These are phyloP conservation scores for Cephus sareptanus DNA, from an alignment of 2,888 invertebrate genomes.

Conservation along the genomic window DNA sequence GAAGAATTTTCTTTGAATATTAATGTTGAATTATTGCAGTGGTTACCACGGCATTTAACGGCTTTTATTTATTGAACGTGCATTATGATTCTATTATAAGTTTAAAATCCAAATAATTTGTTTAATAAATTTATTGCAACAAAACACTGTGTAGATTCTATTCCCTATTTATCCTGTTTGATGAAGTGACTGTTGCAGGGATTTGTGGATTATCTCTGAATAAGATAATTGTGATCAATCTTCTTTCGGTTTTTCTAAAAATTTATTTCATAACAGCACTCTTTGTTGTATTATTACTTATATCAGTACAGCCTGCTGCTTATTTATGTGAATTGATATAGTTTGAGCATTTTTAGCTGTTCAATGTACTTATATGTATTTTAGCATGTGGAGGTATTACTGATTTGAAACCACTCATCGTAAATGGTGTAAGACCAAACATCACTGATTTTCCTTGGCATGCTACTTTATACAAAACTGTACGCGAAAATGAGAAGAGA, in stretches of 20 bases:
- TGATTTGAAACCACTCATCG: conserved; percentile 42
- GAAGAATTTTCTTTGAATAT: neutral
- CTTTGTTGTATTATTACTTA: neutral
- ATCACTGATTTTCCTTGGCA: conserved; percentile 64
- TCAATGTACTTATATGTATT: conserved; percentile 28
- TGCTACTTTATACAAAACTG: conserved; percentile 53
- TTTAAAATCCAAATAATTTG: neutral
- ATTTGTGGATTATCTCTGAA: neutral
- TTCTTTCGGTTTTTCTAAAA: neutral
- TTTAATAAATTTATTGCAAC: neutral
- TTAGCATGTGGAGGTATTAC: conserved; percentile 56
- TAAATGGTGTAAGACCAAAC: conserved; percentile 46
- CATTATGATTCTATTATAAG: neutral
- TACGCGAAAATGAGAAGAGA: conserved; percentile 30
- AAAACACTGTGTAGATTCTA: neutral
- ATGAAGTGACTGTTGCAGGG: neutral
- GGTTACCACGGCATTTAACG: neutral
- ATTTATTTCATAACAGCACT: neutral
- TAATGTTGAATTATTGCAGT: neutral
- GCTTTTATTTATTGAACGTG: neutral
- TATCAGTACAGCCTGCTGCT: neutral
- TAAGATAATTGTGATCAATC: neutral
- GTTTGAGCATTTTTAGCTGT: neutral
- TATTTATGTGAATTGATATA: neutral
- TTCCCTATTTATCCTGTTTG: neutral